Percentiles rank a stretch among this genome's conserved stretches.
phyloP scores from a whole-genome alignment of 2,888 invertebrate species.

The Rhorus exstirpatorius region DNA sequence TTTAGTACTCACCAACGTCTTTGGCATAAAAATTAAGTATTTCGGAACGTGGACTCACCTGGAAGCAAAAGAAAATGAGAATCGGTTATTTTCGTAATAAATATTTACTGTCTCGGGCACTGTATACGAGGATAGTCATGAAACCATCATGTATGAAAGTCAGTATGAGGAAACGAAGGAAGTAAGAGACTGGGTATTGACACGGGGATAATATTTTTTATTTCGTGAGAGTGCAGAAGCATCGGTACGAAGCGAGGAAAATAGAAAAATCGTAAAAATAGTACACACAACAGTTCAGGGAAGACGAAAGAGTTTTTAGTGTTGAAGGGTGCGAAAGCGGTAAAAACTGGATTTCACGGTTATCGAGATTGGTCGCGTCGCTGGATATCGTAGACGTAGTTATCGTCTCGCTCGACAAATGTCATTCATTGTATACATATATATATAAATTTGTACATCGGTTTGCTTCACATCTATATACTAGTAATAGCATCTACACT shows the following conservation, averaged over 20 bases:
- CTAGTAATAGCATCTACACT: not conserved
- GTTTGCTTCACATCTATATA: not conserved
- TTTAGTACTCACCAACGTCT: slow-evolving; percentile 60
- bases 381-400: slow-evolving; percentile 15
- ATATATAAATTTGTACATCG: not conserved
- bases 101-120: not conserved
- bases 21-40: slow-evolving; percentile 26
- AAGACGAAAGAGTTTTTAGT: slow-evolving; percentile 1
- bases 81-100: slow-evolving; percentile 32
- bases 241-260: not conserved
- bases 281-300: not conserved
- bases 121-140: no score
- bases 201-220: not conserved
- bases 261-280: not conserved
- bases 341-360: slow-evolving; percentile 68
- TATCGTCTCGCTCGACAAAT: slow-evolving; percentile 51
- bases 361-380: slow-evolving; percentile 71
- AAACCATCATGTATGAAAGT: not conserved
- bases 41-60: slow-evolving; percentile 66
- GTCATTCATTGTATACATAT: slow-evolving; percentile 50
- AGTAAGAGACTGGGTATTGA: slow-evolving; percentile 2
- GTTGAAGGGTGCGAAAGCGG: slow-evolving; percentile 49
- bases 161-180: not conserved
- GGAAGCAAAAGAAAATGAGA: slow-evolving; percentile 48
- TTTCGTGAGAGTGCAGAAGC: not conserved